Conservation (phyloP, 1,140 invertebrate genomes). For the Zeugodacus cucurbitae region DNA sequence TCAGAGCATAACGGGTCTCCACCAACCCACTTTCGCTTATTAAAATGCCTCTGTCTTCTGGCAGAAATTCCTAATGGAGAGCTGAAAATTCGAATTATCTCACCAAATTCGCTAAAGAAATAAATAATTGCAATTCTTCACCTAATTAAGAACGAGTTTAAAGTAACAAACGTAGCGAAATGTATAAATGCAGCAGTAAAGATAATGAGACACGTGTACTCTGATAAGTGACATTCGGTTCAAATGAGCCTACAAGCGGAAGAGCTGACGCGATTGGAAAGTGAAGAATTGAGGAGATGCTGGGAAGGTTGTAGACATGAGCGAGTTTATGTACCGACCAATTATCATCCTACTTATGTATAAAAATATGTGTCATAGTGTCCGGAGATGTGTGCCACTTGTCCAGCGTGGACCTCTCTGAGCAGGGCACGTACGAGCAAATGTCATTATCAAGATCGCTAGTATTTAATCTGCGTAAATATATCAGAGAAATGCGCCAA, state of each 20-base stretch:
- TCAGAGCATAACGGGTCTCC: too few relatives aligned
- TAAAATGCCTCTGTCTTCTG: too few relatives aligned
- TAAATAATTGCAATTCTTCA: constrained; percentile 47
- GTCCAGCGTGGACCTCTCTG: background rate
- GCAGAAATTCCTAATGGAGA: too few relatives aligned
- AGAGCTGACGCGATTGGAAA: too few relatives aligned
- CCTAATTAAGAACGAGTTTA: constrained; percentile 61
- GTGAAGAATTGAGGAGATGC: too few relatives aligned
- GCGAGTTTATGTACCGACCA: too few relatives aligned
- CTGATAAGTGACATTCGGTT: background rate
- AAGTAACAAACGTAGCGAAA: background rate
- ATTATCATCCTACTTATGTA: too few relatives aligned
- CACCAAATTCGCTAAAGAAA: background rate
- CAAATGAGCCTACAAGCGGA: background rate
- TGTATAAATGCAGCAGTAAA: constrained; percentile 37
- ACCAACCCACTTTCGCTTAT: too few relatives aligned
- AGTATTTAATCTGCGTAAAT: background rate
- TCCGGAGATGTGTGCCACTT: background rate
- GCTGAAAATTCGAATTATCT: background rate
- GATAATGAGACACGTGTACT: background rate
- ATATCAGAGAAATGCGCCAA: background rate
- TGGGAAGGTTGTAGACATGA: too few relatives aligned
- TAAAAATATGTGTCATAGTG: too few relatives aligned
- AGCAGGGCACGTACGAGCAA: background rate
- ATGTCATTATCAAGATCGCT: constrained; percentile 21